Evolutionary conservation across 2,888 invertebrate genomes (phyloP), one percentile per base, ranked within the genome.

Genomic region (Hypomecis atomaria): DNA sequence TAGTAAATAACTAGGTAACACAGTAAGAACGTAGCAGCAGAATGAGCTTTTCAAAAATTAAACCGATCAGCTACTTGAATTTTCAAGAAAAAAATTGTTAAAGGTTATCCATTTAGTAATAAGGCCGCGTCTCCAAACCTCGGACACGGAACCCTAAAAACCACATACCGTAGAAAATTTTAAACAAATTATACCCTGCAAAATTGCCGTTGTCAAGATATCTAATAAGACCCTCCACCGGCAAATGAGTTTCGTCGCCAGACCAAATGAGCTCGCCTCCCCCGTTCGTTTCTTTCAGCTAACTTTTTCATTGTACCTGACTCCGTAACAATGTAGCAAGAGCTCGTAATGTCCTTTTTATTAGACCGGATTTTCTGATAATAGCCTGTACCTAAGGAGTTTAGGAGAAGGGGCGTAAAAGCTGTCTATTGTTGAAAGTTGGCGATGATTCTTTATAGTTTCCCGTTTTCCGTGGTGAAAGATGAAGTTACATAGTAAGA

Each of bases 231-330:
- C 44, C 44, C 55, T 38, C 50, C 33, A 33, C 40, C 36, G 36
- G 44, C 45, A 50, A 64, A 64, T 45, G 59, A 64, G 56, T 64
- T 64, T 54, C 11, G 47, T 42, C 59, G 55, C 50, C 47, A 49
- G 64, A 52, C 59, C 50, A 47, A 59, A 59, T 47, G 64, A 64
- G 59, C 48, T 59, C 54, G 49, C 55, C 63, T 49, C 50, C 38
- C 33, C 45, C 45, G 23, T 59, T 47, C 56, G 42, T 59, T 61
- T 54, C 48, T 56, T 56, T 52, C 48, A 33, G 42, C 57, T 40
- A 60, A 65, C 59, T 61, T 65, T 64, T 65, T 58, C 61, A 53
- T 58, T 61, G 65, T 60, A 60, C 65, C 56, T 57, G 48, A 43
- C 60, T 55, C 50, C 37, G 45, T 44, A 57, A 65, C 57, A 65